phyloP scores from a whole-genome alignment of 2,888 invertebrate species.

The Pyrrhia umbra region DNA sequence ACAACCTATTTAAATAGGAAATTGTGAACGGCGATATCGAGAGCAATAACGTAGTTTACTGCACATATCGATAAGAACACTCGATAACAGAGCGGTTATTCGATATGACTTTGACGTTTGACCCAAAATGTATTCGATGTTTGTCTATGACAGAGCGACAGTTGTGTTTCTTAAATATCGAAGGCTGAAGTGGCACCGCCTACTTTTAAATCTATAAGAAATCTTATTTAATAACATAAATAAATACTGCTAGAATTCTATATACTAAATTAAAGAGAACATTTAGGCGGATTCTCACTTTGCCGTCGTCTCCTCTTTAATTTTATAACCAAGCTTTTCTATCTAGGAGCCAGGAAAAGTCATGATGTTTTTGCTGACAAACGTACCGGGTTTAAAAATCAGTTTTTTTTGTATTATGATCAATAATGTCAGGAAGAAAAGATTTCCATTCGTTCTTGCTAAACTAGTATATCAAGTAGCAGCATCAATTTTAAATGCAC shows the following conservation, averaged over 20 bases:
- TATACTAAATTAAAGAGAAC: background rate
- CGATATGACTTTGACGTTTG: constrained; percentile 61
- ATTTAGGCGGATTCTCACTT: no score
- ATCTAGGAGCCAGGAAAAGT: no score
- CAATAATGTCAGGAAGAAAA: no score
- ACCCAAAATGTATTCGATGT: constrained; percentile 45
- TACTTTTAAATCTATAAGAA: background rate
- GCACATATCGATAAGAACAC: constrained; percentile 54
- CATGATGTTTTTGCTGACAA: no score
- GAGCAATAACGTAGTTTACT: constrained; percentile 67
- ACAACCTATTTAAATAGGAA: constrained; percentile 61
- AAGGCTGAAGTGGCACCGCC: background rate
- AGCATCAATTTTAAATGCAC: background rate
- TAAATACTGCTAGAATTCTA: no score
- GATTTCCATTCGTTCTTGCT: background rate
- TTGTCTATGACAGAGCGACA: constrained; percentile 20
- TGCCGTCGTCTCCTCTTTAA: no score
- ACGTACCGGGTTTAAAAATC: no score
- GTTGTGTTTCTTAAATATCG: constrained; percentile 1
- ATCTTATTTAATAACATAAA: background rate
- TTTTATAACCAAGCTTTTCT: no score
- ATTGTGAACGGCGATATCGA: constrained; percentile 50
- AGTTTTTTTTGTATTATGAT: no score
- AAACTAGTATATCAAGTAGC: background rate
- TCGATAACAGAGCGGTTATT: constrained; percentile 38